Evolutionary conservation across 1,140 invertebrate genomes (phyloP), one percentile per base, ranked within the genome.

Genomic region (Chlorops oryzae): DNA sequence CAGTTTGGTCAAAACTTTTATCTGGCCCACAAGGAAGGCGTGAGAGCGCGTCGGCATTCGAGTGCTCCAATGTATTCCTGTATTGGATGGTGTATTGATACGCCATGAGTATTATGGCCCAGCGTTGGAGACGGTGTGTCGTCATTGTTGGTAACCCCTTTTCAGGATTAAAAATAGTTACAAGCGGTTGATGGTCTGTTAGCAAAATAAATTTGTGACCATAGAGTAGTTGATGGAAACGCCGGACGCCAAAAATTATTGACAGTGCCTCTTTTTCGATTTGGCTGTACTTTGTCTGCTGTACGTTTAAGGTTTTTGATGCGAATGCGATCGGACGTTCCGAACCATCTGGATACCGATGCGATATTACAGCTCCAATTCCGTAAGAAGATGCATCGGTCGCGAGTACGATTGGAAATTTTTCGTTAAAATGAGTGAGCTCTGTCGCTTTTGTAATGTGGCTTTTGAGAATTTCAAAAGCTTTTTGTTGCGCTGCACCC

Each of bases 261-360:
- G 72, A 65, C 3, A 76, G 56, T 0, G 63, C 75, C 60, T 82
- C 79, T 54, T 76, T 75, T 24, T 83, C 76, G 7, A 78, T 62
- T 52, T 79, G 74, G 17, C 65, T 60, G 57, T 81, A 82, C 9
- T 75, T 75, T 52, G 59, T 52, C 59, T 82, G 74, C 2, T 74
- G 58, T 4, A 37, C 25, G 13, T 59, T 71, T 7, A 81, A 57
- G 3, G 74, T 71, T 17, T 72, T 59, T n/a, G 76, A 80, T 0
- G 68, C 75, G 59, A 59, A 79, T 10, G 65, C 64, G 17, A 81
- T 73, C 1, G 75, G 75, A 10, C 61, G 56, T 54, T 78, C 74
- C 5, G 21, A n/a, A 3, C 63, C 73, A 54, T 75, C 61, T n/a
- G 47, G 17, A 40, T 57, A 56, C 2, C 43, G 40, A 41, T 78